These are phyloP conservation scores for Acrocera orbiculus DNA, from an alignment of 2,888 invertebrate genomes.

Conservation along the genomic window DNA sequence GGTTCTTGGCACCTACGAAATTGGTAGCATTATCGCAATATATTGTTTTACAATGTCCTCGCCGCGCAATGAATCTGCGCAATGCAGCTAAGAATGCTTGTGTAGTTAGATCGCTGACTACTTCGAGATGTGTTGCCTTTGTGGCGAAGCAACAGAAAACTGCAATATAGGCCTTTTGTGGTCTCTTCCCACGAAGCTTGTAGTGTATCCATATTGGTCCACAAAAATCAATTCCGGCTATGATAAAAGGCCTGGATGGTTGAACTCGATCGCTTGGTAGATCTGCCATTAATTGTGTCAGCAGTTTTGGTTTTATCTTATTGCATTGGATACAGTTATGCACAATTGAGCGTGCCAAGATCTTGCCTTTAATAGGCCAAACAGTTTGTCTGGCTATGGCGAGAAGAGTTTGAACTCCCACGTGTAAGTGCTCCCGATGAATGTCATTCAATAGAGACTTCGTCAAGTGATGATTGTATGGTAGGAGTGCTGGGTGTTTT, in stretches of 20 bases:
- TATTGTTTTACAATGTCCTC: constrained; percentile 3
- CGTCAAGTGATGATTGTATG: constrained; percentile 8
- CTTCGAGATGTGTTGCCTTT: constrained; percentile 10
- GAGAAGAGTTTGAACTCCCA: constrained; percentile 7
- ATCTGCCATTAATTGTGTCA: too few relatives aligned
- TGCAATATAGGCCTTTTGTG: constrained; percentile 9
- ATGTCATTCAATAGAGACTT: constrained; percentile 4
- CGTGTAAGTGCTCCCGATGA: constrained; percentile 7
- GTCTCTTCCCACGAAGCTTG: constrained; percentile 3
- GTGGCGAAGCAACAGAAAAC: constrained; percentile 10
- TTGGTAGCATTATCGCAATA: constrained; percentile 8
- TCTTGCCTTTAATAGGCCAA: too few relatives aligned
- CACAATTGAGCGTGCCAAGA: constrained; percentile 7
- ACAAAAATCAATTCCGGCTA: constrained; percentile 7
- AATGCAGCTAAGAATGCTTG: constrained; percentile 10
- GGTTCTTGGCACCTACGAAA: constrained; percentile 5
- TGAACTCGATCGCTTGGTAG: constrained; percentile 8
- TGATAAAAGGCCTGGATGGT: constrained; percentile 7
- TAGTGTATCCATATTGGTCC: constrained; percentile 8
- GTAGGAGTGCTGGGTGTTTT: too few relatives aligned
- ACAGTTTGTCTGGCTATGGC: too few relatives aligned
- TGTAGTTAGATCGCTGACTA: constrained; percentile 8
- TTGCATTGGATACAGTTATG: constrained; percentile 11
- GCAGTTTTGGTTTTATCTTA: constrained; percentile 8
- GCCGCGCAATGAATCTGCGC: constrained; percentile 6